Evolutionary conservation across 2,888 invertebrate genomes (phyloP).

Genomic region (Frankliniella fusca): DNA sequence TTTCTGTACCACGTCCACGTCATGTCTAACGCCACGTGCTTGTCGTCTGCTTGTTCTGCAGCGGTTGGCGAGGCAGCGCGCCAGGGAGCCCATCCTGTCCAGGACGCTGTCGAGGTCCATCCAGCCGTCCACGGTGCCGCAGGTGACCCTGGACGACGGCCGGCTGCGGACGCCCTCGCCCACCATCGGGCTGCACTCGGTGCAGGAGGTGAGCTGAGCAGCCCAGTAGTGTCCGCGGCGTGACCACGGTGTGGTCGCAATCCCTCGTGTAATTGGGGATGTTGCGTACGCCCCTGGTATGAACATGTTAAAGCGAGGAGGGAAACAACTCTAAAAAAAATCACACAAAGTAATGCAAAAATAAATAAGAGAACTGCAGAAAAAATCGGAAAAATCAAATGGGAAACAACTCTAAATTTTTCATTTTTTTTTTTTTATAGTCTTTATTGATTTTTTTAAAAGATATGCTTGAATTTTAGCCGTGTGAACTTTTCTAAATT

Average conservation of each 20-base stretch:
- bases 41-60: not conserved
- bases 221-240: not conserved
- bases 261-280: not conserved
- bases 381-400: too few relatives aligned
- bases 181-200: not conserved
- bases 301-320: too few relatives aligned
- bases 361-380: too few relatives aligned
- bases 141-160: not conserved
- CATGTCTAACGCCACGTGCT: not conserved
- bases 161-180: not conserved
- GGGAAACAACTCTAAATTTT: too few relatives aligned
- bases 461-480: too few relatives aligned
- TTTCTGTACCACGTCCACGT: too few relatives aligned
- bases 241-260: not conserved
- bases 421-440: too few relatives aligned
- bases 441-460: too few relatives aligned
- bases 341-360: too few relatives aligned
- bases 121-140: not conserved
- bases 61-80: constrained; percentile 2
- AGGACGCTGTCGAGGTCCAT: constrained; percentile 11
- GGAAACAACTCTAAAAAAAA: too few relatives aligned
- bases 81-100: not conserved
- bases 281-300: too few relatives aligned
- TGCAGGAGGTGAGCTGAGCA: not conserved
- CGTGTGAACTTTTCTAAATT: too few relatives aligned